These are phyloP conservation scores for Melanotaenia pygmaea DNA, from an alignment of 2,797 vertebrate genomes.

Conservation along the genomic window DNA sequence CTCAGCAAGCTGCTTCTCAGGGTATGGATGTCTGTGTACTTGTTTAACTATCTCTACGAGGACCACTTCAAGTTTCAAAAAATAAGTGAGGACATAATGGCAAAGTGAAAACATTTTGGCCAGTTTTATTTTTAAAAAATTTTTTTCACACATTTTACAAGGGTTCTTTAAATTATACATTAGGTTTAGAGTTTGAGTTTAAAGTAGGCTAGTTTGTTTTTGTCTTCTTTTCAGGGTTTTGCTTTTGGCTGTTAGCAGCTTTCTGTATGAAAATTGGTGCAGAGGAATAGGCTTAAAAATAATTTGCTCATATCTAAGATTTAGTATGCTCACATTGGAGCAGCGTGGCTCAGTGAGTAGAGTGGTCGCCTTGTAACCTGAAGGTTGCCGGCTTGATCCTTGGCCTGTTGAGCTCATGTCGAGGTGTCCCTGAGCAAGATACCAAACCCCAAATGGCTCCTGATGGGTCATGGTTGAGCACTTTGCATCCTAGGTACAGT, in stretches of 20 bases:
- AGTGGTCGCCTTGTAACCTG: too few species aligned
- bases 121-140: not conserved
- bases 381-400: too few species aligned
- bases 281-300: too few species aligned
- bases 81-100: not conserved
- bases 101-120: not conserved
- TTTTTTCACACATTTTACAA: not conserved
- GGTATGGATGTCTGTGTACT: not conserved
- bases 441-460: too few species aligned
- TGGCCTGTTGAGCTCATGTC: too few species aligned
- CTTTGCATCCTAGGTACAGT: too few species aligned
- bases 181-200: not conserved
- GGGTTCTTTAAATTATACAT: not conserved
- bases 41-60: not conserved
- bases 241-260: not conserved
- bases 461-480: too few species aligned
- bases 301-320: too few species aligned
- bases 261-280: too few species aligned
- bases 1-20: conserved; percentile 12
- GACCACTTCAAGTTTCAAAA: not conserved
- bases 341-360: too few species aligned
- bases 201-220: not conserved
- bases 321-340: too few species aligned
- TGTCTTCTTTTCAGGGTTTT: not conserved
- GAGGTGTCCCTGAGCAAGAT: too few species aligned